Evolutionary conservation across 2,113 vertebrate species (phyloP).

Genomic region (Pica pica): DNA sequence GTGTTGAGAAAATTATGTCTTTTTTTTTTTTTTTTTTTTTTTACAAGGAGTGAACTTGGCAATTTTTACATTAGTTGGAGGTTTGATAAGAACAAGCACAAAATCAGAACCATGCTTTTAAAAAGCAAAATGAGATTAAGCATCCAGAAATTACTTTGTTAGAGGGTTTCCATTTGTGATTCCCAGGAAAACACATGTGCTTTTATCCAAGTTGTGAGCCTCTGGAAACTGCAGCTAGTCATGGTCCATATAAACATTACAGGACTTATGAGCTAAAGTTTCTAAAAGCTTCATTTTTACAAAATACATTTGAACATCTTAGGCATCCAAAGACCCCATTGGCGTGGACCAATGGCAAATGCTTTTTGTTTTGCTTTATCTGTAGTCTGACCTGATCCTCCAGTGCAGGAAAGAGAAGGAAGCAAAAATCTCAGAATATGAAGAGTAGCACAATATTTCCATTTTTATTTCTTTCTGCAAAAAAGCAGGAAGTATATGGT

Average conservation of each 20-base stretch:
- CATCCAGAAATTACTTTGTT: neutral
- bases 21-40: neutral
- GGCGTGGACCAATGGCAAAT: neutral
- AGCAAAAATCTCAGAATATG: neutral
- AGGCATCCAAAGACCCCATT: neutral
- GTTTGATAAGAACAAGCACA: neutral
- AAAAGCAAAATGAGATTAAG: neutral
- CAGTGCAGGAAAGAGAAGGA: neutral
- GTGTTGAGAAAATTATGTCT: neutral
- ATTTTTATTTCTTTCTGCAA: neutral
- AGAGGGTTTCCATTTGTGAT: neutral
- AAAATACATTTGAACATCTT: neutral
- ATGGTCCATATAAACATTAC: neutral
- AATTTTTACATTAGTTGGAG: neutral
- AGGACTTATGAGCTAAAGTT: neutral
- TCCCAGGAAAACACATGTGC: neutral
- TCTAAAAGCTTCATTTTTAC: neutral
- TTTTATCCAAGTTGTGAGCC: neutral
- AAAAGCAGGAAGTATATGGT: neutral
- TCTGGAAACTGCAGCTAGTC: neutral
- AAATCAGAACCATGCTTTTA: neutral
- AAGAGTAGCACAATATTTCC: neutral
- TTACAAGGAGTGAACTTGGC: neutral
- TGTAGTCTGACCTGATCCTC: neutral
- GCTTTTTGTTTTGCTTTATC: neutral